Evolutionary conservation across 2,888 invertebrate species (phyloP).

Genomic region (Orchestes rusci): DNA sequence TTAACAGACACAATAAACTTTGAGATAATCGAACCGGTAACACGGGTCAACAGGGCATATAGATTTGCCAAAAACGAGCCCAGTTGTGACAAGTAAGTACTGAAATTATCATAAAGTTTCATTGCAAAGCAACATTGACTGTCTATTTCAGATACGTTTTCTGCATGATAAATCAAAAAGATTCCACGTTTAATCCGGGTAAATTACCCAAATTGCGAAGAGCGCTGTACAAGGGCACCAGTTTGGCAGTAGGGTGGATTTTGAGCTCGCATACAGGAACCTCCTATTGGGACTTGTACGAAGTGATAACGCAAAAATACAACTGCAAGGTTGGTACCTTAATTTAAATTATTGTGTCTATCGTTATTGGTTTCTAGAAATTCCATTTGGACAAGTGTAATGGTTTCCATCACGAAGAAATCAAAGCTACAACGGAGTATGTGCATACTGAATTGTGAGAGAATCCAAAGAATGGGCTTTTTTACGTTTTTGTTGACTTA

Average conservation of each 20-base stretch:
- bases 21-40: constrained; percentile 74
- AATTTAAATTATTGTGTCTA: not conserved
- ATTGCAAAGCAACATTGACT: not conserved
- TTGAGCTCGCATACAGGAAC: constrained; percentile 66
- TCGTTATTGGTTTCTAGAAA: not conserved
- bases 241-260: constrained; percentile 69
- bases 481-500: too few species aligned
- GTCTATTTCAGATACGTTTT: constrained; percentile 53
- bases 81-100: constrained; percentile 60
- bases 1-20: constrained; percentile 74
- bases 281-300: constrained; percentile 73
- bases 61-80: constrained; percentile 62
- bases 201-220: constrained; percentile 63
- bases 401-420: constrained; percentile 75
- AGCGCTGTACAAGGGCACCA: constrained; percentile 64
- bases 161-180: constrained; percentile 67
- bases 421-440: constrained; percentile 74
- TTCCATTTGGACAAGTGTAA: constrained; percentile 53
- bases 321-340: not conserved
- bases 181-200: constrained; percentile 46
- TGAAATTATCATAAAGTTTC: not conserved
- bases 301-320: constrained; percentile 55
- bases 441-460: constrained; percentile 71
- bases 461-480: too few species aligned
- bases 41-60: constrained; percentile 76